Base-by-base conservation (phyloP, 2,888 invertebrate species). In the Celastrina argiolus region DNA sequence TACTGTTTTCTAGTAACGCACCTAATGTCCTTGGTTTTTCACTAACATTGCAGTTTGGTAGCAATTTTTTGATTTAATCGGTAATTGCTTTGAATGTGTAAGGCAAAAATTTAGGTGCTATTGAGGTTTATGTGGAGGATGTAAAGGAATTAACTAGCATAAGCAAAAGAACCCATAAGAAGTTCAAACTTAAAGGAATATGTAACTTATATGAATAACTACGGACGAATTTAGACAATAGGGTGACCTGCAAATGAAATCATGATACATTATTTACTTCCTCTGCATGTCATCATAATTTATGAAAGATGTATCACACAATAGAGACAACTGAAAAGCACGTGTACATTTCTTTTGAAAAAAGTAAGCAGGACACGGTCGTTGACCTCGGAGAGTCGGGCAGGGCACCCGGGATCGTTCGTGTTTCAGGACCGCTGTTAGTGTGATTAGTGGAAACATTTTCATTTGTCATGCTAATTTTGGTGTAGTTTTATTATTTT, bases 351-450 rank as follows among this genome's bases (percentile, higher is more conserved):
- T 18, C 59, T 34, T 36, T 61, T 61, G 34, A 39, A 61, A 61
- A 59, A 61, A 61, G 61, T 22, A 61, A 61, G 39, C 61, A 36
- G 22, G 59, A 59, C 51, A 26, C 22, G 61, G 36, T 61, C 61
- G 14, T 61, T 22, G 61, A 61, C 61, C 61, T 7, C 56, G 56
- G 56, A n/a, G 39, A 14, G 10, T 39, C 22, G 61, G 61, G 61
- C 34, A 18, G 61, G 61, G 61, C 59, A 59, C 34, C 31, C 39
- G 61, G 61, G 36, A 61, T 18, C 31, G 58, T 14, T 61, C 61
- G 61, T 36, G 61, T 61, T 59, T 36, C 61, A 61, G 61, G 39
- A 61, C 14, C 22, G 61, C 22, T n/a, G 36, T 61, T 61, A 39
- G 61, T 39, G 61, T 36, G 22, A 61, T 61, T 61, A 26, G 22